Percentiles rank a stretch among this genome's conserved stretches.
Conservation (phyloP, 2,113 vertebrate genomes). For the Panurus biarmicus region DNA sequence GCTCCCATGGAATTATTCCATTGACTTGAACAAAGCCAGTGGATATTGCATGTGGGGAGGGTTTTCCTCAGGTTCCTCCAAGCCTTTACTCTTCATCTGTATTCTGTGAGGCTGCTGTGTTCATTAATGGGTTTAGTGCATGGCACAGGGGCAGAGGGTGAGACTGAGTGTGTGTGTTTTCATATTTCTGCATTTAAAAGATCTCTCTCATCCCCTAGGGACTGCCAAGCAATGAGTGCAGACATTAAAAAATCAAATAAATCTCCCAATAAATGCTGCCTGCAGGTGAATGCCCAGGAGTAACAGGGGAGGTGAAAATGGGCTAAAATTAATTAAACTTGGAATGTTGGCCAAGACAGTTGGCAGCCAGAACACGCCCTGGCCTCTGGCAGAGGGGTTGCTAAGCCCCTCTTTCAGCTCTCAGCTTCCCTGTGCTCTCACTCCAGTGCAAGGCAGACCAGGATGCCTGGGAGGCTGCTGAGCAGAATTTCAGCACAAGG, state of each 20-base stretch:
- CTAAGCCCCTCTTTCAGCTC: neutral
- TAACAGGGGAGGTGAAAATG: neutral
- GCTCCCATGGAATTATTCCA: neutral
- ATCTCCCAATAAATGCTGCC: neutral
- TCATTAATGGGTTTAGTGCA: neutral
- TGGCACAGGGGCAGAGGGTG: neutral
- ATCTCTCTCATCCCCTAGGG: neutral
- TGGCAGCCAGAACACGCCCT: neutral
- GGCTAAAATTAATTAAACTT: neutral
- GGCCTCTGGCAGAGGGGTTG: neutral
- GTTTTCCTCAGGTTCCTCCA: neutral
- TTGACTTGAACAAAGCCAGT: neutral
- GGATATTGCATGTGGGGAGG: neutral
- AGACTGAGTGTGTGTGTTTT: neutral
- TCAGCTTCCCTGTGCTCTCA: neutral
- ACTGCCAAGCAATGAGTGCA: neutral
- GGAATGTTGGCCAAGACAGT: neutral
- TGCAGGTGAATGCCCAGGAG: neutral
- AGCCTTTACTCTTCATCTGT: neutral
- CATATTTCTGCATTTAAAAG: neutral
- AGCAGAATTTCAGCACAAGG: neutral
- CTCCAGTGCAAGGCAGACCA: neutral
- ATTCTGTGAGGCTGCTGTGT: neutral
- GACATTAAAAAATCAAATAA: neutral
- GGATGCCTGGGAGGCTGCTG: neutral